phyloP scores from a whole-genome alignment of 2,888 invertebrate species.

The Andrena chrysosceles region DNA sequence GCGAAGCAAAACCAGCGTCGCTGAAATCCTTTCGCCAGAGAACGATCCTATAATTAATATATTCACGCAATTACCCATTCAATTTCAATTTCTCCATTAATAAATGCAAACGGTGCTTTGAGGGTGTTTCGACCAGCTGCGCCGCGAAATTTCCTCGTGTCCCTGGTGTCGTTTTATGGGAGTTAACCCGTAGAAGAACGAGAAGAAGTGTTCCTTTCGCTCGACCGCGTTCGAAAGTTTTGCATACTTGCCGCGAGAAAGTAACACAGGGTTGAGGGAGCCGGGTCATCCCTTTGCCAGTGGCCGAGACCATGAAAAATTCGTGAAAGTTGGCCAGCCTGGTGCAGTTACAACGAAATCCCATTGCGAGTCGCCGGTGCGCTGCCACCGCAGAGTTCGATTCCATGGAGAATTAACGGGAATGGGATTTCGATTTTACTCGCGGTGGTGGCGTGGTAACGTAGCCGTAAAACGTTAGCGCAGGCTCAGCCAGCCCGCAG shows the following conservation, averaged over 20 bases:
- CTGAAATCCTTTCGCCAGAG: background rate
- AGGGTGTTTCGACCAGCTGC: background rate
- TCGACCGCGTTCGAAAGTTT: constrained; percentile 6
- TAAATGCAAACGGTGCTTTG: constrained; percentile 36
- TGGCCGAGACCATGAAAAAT: constrained; percentile 41
- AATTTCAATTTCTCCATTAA: constrained; percentile 30
- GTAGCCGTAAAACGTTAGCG: constrained; percentile 80
- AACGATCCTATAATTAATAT: constrained; percentile 13
- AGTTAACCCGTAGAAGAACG: background rate
- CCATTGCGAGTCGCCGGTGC: constrained; percentile 72
- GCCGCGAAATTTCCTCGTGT: background rate
- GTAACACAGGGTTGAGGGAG: background rate
- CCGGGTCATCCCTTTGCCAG: constrained; percentile 12
- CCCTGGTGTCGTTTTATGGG: background rate
- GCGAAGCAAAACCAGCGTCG: background rate
- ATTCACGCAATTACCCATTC: constrained; percentile 20
- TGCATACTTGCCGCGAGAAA: background rate
- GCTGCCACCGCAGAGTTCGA: constrained; percentile 79
- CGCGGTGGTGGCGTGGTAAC: constrained; percentile 60
- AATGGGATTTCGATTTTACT: constrained; percentile 81
- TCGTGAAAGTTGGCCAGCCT: constrained; percentile 47
- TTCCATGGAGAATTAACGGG: constrained; percentile 81
- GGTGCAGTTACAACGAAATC: constrained; percentile 79
- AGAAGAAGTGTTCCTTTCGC: background rate
- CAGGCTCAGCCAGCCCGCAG: constrained; percentile 72